Percentiles rank a stretch among this genome's conserved stretches.
Conservation (phyloP, 2,797 vertebrate species). For the Poecilia velifera region DNA sequence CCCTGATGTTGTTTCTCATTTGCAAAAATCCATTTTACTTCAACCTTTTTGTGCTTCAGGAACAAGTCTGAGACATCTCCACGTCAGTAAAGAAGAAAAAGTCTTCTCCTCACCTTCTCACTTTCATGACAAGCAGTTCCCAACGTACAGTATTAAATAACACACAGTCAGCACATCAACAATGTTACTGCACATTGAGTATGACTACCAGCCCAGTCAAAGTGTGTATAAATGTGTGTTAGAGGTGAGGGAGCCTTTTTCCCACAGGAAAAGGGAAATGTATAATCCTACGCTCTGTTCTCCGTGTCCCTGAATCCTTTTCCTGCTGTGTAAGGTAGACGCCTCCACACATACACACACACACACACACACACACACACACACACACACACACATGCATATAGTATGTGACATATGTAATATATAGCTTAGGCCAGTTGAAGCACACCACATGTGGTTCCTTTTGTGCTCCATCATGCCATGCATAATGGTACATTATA, state of each 20-base stretch:
- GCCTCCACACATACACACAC: constrained; percentile 1
- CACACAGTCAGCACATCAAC: constrained; percentile 29
- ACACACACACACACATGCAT: constrained; percentile 37
- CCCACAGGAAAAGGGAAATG: constrained; percentile 60
- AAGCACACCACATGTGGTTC: constrained; percentile 74
- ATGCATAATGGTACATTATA: constrained; percentile 73
- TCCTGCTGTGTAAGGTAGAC: constrained; percentile 42
- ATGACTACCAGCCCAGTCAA: constrained; percentile 8
- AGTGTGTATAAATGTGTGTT: constrained; percentile 9
- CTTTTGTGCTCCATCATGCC: constrained; percentile 63
- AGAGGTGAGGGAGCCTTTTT: constrained; percentile 25
- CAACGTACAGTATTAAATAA: constrained; percentile 48
- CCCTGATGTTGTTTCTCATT: constrained; percentile 69
- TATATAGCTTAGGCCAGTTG: constrained; percentile 65
- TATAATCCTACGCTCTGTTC: constrained; percentile 67
- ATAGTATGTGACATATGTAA: constrained; percentile 69
- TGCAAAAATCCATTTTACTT: constrained; percentile 62
- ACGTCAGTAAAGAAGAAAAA: constrained; percentile 17
- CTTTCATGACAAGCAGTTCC: constrained; percentile 29
- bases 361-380: constrained; percentile 23
- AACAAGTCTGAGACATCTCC: constrained; percentile 29
- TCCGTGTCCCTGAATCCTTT: constrained; percentile 41
- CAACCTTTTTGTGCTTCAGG: constrained; percentile 28
- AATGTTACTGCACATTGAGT: constrained; percentile 11
- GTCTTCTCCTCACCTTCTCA: constrained; percentile 4